Base-by-base conservation (phyloP, 2,888 invertebrate genomes). In the Tubulanus polymorphus region DNA sequence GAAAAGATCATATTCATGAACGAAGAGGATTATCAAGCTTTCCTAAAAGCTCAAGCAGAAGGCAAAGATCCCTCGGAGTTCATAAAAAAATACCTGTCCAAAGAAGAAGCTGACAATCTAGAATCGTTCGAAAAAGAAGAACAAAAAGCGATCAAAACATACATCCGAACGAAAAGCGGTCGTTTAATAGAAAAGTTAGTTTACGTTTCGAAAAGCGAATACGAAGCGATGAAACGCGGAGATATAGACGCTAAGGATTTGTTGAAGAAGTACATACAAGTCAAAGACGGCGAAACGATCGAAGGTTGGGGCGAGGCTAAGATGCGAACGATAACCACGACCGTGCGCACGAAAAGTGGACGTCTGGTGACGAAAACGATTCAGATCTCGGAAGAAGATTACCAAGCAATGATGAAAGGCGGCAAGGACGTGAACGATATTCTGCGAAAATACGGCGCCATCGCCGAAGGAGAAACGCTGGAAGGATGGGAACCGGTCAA, bases 251-350 rank as follows among this genome's bases (percentile, higher is more conserved):
- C 66, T 29, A 48, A 51, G 20, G 20, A 51, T 6, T 54, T 75
- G 2, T 56, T 73, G 46, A 65, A 71, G 56, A 74, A 75, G 53
- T 74, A 74, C 56, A 64, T 69, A 1, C 67, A 70, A 48, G 56
- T 68, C 1, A 68, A 67, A 20, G 66, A 67, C 6, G 71, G 72
- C 0, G 73, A 76, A 58, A 66, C 61, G 6, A 58, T 78, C 2
- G 78, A 76, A 54, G 75, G 75, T 0, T 78, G 76, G 76, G 72
- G 67, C 5, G 76, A 76, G 52, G 72, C 74, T 3, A 70, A 75
- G 57, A 75, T 77, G 75, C 73, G 69, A 62, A 70, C 70, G 10
- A 71, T 78, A 20, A 78, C 73, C 59, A 78, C 76, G 1, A 72
- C 66, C 46, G 72, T 78, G 1, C 57, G 76, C 27, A 78, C 78